Conservation (phyloP, 2,888 invertebrate species). For the Eilema depressum region DNA sequence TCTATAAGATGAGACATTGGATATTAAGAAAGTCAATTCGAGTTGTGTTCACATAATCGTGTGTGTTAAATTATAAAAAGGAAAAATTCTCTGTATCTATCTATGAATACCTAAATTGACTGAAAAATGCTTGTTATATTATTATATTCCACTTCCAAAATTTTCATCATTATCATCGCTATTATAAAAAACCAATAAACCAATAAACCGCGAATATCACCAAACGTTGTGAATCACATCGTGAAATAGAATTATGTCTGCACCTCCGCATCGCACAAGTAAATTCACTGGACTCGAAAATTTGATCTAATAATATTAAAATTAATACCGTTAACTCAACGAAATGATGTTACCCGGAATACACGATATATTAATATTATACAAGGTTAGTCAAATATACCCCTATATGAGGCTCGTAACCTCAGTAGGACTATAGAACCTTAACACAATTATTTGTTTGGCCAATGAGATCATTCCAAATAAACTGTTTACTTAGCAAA, state of each 20-base stretch:
- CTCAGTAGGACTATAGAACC: not conserved
- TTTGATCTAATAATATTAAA: not conserved
- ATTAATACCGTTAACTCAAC: not conserved
- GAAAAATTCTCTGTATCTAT: too few relatives aligned
- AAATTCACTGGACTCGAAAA: not conserved
- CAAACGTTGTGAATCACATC: not conserved
- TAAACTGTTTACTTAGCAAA: slow-evolving; percentile 30
- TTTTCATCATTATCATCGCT: not conserved
- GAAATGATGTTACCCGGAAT: not conserved
- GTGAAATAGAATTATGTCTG: not conserved
- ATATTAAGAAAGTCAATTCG: too few relatives aligned
- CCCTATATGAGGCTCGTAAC: not conserved
- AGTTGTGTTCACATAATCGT: too few relatives aligned
- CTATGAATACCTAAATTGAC: too few relatives aligned
- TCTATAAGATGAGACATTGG: too few relatives aligned
- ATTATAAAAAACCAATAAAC: too few relatives aligned
- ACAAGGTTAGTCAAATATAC: slow-evolving; percentile 10
- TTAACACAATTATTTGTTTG: slow-evolving; percentile 19
- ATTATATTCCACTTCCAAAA: not conserved
- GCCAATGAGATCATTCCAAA: slow-evolving; percentile 16
- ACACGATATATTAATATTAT: not conserved
- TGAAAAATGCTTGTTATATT: too few relatives aligned
- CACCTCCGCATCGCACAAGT: not conserved
- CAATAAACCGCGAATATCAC: not conserved
- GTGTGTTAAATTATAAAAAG: too few relatives aligned